phyloP scores from a whole-genome alignment of 2,888 invertebrate species.

The Leptopterna dolabrata region DNA sequence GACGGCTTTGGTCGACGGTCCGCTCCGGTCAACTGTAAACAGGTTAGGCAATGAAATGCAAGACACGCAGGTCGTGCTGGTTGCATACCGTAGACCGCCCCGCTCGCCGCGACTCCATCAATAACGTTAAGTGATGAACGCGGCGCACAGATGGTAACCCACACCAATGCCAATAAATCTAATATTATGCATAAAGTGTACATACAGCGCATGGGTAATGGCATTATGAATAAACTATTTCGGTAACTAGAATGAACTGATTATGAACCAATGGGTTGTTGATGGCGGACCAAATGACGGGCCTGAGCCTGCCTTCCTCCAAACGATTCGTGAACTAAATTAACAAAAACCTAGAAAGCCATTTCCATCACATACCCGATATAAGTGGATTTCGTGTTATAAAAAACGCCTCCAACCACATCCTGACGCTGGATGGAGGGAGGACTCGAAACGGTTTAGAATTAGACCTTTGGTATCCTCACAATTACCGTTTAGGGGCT shows the following conservation, averaged over 20 bases:
- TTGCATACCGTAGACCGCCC: not conserved
- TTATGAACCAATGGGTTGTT: no score
- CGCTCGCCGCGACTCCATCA: not conserved
- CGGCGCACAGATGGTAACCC: no score
- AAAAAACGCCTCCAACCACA: not conserved
- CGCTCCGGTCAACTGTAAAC: no score
- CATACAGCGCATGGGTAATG: no score
- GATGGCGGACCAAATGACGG: no score
- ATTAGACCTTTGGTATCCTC: conserved; percentile 34
- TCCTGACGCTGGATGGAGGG: not conserved
- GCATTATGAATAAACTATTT: no score
- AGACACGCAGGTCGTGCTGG: not conserved
- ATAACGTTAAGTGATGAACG: not conserved
- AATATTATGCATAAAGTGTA: no score
- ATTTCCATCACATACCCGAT: not conserved
- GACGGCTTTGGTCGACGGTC: no score
- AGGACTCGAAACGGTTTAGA: conserved; percentile 17
- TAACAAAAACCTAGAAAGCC: not conserved
- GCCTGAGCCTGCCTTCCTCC: no score
- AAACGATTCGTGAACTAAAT: no score
- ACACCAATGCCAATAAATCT: no score
- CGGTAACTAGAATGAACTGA: no score
- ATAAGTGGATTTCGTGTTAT: not conserved
- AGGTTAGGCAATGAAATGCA: not conserved
- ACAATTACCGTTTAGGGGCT: conserved; percentile 32